Evolutionary conservation across 2,113 vertebrate species (phyloP).

Genomic region (Balaenoptera acutorostrata): DNA sequence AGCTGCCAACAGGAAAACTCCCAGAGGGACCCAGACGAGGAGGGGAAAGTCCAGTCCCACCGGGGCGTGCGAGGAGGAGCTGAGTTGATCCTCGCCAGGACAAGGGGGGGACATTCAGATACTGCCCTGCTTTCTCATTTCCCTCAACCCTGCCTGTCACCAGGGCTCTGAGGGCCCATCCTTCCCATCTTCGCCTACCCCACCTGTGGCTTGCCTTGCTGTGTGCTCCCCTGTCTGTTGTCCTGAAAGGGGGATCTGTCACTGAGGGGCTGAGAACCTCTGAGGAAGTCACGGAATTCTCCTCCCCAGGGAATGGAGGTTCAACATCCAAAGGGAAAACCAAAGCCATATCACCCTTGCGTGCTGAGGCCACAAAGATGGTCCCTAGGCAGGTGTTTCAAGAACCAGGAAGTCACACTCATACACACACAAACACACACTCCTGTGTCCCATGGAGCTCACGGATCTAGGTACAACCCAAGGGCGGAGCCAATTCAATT

Average conservation of each 20-base stretch:
- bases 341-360: not conserved
- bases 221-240: not conserved
- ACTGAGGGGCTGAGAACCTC: not conserved
- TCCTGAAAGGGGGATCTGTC: not conserved
- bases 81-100: not conserved
- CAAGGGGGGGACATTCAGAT: not conserved
- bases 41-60: not conserved
- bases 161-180: not conserved
- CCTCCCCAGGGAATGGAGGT: not conserved
- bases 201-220: not conserved
- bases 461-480: not conserved
- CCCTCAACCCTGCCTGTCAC: not conserved
- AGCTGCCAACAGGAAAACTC: slow-evolving; percentile 8
- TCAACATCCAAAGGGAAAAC: not conserved
- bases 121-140: not conserved
- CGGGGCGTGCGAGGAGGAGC: not conserved
- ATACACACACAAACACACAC: not conserved
- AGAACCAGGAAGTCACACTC: not conserved
- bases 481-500: not conserved
- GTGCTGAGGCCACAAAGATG: not conserved
- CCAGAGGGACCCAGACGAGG: not conserved
- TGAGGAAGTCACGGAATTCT: not conserved
- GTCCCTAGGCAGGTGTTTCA: not conserved
- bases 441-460: not conserved
- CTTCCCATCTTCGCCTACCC: not conserved